Evolutionary conservation across 2,113 vertebrate species (phyloP), one percentile per base, ranked within the genome.

Genomic region (Oncorhynchus mykiss): DNA sequence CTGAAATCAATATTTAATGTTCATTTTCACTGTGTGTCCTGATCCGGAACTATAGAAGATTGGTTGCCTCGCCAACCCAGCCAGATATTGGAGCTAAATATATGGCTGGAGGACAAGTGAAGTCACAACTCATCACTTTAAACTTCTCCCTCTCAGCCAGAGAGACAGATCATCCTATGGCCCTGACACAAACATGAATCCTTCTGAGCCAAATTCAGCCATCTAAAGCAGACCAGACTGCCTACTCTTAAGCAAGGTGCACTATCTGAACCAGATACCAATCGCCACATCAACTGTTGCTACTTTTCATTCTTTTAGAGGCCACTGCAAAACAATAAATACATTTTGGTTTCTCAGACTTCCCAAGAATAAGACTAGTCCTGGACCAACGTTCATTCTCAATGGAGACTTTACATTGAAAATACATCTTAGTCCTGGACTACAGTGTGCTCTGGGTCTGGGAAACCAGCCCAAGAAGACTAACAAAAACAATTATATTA

Each of bases 1-100:
- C 83, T 71, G 65, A 87, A 90, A 92, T 92, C 88, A 88, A 93
- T 91, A 88, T 85, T 88, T 89, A 89, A 91, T 91, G 88, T 89
- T 90, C 71, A 85, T 90, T 91, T 91, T 83, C 78, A 78, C 77
- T 78, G 82, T 75, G 86, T 88, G 84, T 87, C 39, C 79, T 90
- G 70, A 89, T 87, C 79, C 78, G 89, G 68, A 89, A 85, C 86
- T 85, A 70, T 73, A 72, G 89, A 65, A 90, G 86, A 91, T 89
- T 88, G 86, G 85, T 86, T 71, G 76, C 70, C 22, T 71, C 57
- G 75, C 71, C 62, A 72, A 77, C 67, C 16, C 75, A 67, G 76
- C 78, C 74, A 45, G 9, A 45, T 45, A 82, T 79, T 78, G 57
- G 72, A 86, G 84, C 84, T 83, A 86, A 90, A 91, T 88, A 88